Conservation (phyloP, 2,888 invertebrate genomes). For the Oasisia sp. region DNA sequence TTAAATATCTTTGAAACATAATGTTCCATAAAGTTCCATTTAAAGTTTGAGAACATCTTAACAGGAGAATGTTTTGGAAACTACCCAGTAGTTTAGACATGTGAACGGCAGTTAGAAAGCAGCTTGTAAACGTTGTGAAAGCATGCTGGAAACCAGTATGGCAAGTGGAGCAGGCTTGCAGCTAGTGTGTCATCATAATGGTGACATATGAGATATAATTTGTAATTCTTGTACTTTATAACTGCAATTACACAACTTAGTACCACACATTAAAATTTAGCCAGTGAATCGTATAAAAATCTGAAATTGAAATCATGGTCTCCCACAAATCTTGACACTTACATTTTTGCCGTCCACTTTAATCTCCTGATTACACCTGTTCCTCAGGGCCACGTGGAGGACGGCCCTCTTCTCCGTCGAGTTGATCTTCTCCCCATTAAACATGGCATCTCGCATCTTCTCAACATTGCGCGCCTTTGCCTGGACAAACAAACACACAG, state of each 20-base stretch:
- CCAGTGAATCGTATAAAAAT: background rate
- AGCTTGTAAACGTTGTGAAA: no score
- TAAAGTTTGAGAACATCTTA: no score
- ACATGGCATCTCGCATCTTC: conserved; percentile 90
- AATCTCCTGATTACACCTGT: conserved; percentile 82
- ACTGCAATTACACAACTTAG: background rate
- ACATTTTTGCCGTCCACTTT: conserved; percentile 88
- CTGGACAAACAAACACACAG: conserved; percentile 60
- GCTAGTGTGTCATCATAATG: background rate
- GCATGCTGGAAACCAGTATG: no score
- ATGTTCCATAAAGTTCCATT: no score
- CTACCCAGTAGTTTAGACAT: no score
- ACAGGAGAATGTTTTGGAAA: no score
- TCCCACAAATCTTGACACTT: conserved; percentile 42
- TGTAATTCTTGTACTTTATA: background rate
- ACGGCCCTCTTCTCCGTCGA: conserved; percentile 97
- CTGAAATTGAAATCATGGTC: background rate
- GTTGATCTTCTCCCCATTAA: conserved; percentile 92
- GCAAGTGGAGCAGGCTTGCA: background rate
- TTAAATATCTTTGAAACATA: no score
- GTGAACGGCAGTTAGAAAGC: no score
- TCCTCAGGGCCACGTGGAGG: conserved; percentile 91
- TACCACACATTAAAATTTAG: background rate
- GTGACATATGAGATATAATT: background rate
- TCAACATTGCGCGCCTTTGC: conserved; percentile 82